Evolutionary conservation across 1,140 invertebrate species (phyloP), one percentile per base, ranked within the genome.

Genomic region (Bactericera cockerelli): DNA sequence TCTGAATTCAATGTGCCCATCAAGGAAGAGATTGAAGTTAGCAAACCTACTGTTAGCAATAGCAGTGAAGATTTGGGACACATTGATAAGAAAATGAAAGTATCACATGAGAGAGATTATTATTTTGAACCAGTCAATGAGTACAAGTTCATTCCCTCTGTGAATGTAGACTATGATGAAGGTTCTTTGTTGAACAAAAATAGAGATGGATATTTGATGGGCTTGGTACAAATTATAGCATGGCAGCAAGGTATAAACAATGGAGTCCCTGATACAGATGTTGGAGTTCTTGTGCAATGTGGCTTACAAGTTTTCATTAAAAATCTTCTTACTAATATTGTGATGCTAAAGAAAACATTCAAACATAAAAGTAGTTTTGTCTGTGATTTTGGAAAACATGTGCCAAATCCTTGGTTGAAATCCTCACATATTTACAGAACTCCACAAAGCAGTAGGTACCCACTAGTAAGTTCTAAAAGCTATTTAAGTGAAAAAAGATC

Each of bases 361-460:
- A 49, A 49, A 49, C 3, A 10, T 10, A 16, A 49, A 49, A 49
- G 22, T n/a, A 49, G 19, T 8, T 49, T 49, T 16, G 19, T 49
- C n/a, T 49, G 42, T 49, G 42, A 49, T 49, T 10, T 49, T 49
- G 42, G 42, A 19, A 49, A 49, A 49, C n/a, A 49, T 49, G 19
- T 49, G 22, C 22, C 42, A 6, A 49, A 49, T 49, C 42, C 42
- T 22, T 49, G 42, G 42, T 49, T 49, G 42, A 22, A 49, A 49
- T 49, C 42, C 8, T 49, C 42, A 22, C n/a, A 49, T n/a, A 19
- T 49, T 8, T 49, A 22, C 19, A 16, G 42, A 22, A 49, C 42
- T 19, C 42, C 6, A n/a, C 42, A 49, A n/a, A 19, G n/a, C 19
- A 4, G 4, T 6, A 16, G 42, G 22, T 49, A 49, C 19, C 42